Evolutionary conservation across 1,140 invertebrate species (phyloP).

Genomic region (Trichonephila clavipes): DNA sequence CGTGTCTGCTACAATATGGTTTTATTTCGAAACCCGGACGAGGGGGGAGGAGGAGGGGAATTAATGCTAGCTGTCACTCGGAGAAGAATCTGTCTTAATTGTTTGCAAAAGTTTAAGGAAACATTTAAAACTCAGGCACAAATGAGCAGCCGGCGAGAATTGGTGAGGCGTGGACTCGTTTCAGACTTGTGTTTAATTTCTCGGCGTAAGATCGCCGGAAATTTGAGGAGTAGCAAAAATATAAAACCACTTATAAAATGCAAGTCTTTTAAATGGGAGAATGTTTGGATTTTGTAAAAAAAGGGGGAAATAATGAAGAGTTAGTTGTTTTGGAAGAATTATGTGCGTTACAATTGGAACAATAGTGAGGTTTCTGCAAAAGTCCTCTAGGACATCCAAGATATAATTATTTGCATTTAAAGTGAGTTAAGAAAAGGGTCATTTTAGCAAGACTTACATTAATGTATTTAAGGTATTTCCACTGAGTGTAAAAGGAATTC

Average conservation of each 20-base stretch:
- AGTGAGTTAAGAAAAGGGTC: background rate
- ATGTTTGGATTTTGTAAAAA: background rate
- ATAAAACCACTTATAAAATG: background rate
- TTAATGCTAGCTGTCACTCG: slow-evolving; percentile 58
- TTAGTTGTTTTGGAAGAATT: too few relatives aligned
- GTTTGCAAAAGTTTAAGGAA: slow-evolving; percentile 40
- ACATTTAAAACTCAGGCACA: background rate
- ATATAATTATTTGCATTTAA: background rate
- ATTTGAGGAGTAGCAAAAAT: background rate
- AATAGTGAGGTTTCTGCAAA: background rate
- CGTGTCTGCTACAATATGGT: slow-evolving; percentile 20
- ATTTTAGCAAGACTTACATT: too few relatives aligned
- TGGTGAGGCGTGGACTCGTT: background rate
- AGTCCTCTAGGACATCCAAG: background rate
- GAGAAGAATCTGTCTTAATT: slow-evolving; percentile 36
- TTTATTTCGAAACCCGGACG: background rate
- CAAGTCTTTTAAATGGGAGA: background rate
- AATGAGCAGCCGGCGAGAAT: background rate
- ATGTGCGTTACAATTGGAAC: background rate
- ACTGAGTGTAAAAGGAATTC: too few relatives aligned
- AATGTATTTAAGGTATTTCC: too few relatives aligned
- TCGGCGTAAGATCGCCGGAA: background rate
- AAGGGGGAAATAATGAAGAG: background rate
- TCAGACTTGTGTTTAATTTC: background rate
- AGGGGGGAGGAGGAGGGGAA: background rate